Evolutionary conservation across 2,888 invertebrate genomes (phyloP).

Genomic region (Bembecia ichneumoniformis): DNA sequence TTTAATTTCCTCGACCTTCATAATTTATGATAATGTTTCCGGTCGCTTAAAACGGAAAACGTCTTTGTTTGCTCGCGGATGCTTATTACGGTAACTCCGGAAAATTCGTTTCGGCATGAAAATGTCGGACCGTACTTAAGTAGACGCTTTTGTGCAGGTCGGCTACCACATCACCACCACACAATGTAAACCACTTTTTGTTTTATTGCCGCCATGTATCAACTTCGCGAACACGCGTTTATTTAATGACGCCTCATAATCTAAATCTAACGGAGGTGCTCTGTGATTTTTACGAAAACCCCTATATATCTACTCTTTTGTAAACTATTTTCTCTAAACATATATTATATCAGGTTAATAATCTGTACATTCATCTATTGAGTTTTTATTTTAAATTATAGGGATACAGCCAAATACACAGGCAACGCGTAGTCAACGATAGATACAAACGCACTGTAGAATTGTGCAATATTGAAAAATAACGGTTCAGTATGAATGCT

Average conservation of each 20-base stretch:
- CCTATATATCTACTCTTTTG: slow-evolving; percentile 3
- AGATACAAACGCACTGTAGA: too few relatives aligned
- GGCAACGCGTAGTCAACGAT: too few relatives aligned
- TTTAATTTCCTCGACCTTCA: slow-evolving; percentile 27
- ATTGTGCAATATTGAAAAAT: too few relatives aligned
- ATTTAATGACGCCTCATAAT: slow-evolving; percentile 39
- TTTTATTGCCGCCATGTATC: slow-evolving; percentile 55
- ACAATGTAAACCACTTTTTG: slow-evolving; percentile 55
- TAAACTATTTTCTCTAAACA: too few relatives aligned
- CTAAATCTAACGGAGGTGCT: background rate
- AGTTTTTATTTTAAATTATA: too few relatives aligned
- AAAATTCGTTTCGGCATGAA: slow-evolving; percentile 50
- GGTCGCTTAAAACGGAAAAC: slow-evolving; percentile 44
- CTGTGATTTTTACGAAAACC: slow-evolving; percentile 4
- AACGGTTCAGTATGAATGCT: too few relatives aligned
- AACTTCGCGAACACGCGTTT: slow-evolving; percentile 50
- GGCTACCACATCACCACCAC: slow-evolving; percentile 22
- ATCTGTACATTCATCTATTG: too few relatives aligned
- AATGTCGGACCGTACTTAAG: slow-evolving; percentile 59
- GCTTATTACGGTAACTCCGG: slow-evolving; percentile 56
- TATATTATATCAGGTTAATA: too few relatives aligned
- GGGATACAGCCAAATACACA: too few relatives aligned
- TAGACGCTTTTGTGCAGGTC: slow-evolving; percentile 47
- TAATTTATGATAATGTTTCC: slow-evolving; percentile 26
- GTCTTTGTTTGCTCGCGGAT: slow-evolving; percentile 59